Evolutionary conservation across 2,797 vertebrate genomes (phyloP), one percentile per base, ranked within the genome.

Genomic region (Rhinichthys osculus): DNA sequence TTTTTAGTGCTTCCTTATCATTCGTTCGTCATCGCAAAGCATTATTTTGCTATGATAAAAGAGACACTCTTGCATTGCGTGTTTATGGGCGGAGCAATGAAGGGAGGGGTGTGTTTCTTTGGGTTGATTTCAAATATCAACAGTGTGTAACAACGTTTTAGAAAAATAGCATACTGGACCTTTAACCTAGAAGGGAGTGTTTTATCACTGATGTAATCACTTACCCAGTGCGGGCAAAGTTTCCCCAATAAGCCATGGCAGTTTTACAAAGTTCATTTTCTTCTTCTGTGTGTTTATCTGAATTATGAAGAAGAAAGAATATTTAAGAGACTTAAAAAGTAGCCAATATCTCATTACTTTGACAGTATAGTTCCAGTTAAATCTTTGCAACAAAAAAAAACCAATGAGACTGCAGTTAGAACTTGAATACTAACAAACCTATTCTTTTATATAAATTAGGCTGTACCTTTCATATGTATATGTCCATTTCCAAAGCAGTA

Each of bases 151-250:
- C 38, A 38, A 38, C 7, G 2, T 1, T 30, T 30, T 30, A 30
- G 30, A 30, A 30, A 30, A 30, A 30, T 30, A 30, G 30, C 30
- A 30, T 30, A 30, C 2, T 30, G 2, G 30, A 30, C 30, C 30
- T 30, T 30, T 30, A 30, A 30, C 30, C 30, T 30, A 30, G 30
- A 30, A 30, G 30, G 30, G 30, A 30, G 35, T 38, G 47, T 73
- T 47, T 50, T 11, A 52, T 74, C 4, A 74, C 27, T 10, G 23
- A 40, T 57, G 52, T 38, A 38, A 64, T 47, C 13, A 21, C 67
- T 86, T 92, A 97, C 96, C 96, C 96, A 70, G 89, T 96, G 16
- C 88, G 92, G 89, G 96, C 96, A 92, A 97, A 97, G 92, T 96
- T 97, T 40, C 91, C 95, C 96, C 96, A 97, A 86, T 96, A 96